These are phyloP conservation scores for Patiria pectinifera DNA, from an alignment of 53 echinoderm and acorn worm species.

Conservation along the genomic window DNA sequence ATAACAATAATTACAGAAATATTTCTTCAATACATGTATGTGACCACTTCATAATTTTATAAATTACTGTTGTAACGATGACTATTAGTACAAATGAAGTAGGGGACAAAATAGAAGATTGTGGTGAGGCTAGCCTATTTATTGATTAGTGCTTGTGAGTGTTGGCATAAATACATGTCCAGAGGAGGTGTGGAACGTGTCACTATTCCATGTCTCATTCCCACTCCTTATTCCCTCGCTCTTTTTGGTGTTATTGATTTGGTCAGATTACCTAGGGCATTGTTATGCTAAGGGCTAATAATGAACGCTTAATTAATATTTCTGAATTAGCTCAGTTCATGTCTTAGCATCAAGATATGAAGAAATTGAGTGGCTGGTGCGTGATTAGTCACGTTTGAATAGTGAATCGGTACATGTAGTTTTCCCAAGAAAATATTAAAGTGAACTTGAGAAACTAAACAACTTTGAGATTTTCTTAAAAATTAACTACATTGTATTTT, in stretches of 20 bases:
- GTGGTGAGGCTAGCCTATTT: neutral
- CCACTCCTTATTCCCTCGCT: neutral
- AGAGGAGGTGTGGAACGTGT: constrained; percentile 17
- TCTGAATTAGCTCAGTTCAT: neutral
- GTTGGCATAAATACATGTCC: neutral
- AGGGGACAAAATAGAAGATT: neutral
- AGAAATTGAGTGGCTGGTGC: neutral
- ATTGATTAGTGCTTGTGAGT: constrained; percentile 37
- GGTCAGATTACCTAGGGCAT: constrained; percentile 23
- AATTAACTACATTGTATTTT: neutral
- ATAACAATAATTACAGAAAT: neutral
- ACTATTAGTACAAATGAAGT: neutral
- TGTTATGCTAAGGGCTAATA: constrained; percentile 43
- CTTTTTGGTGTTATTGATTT: constrained; percentile 27
- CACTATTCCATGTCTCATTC: neutral
- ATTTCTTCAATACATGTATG: neutral
- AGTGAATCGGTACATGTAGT: neutral
- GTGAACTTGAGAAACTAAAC: neutral
- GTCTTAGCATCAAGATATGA: neutral
- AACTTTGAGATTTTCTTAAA: neutral
- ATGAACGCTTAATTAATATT: constrained; percentile 54
- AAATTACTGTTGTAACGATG: neutral
- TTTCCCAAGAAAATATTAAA: neutral
- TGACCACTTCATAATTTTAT: neutral
- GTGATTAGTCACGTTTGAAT: neutral